Evolutionary conservation across 2,797 vertebrate species (phyloP), one percentile per base, ranked within the genome.

Genomic region (Dipus sagitta): DNA sequence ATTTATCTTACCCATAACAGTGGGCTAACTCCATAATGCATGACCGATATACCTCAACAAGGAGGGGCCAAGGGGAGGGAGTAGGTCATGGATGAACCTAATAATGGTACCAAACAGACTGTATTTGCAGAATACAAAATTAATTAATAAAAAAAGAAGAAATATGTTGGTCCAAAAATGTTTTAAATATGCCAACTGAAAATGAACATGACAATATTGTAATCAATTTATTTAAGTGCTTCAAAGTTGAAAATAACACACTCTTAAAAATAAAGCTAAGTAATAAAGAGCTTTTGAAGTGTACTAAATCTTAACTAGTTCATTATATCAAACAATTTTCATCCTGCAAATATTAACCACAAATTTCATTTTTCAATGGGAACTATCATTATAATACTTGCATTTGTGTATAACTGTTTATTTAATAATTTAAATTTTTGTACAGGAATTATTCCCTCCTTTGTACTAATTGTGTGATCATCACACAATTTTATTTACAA

Each of bases 111-210:
- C n/a, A n/a, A n/a, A n/a, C n/a, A n/a, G n/a, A n/a, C n/a, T n/a
- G n/a, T n/a, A n/a, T n/a, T n/a, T n/a, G n/a, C n/a, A n/a, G n/a
- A n/a, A n/a, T n/a, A n/a, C n/a, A n/a, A n/a, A n/a, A n/a, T n/a
- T n/a, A n/a, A n/a, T n/a, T n/a, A n/a, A n/a, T n/a, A n/a, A n/a
- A n/a, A n/a, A n/a, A n/a, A n/a, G n/a, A n/a, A n/a, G 32, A 85
- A 95, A 38, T 47, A 87, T 17, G 78, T 42, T 92, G 65, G 78
- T 74, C 23, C 47, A 88, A 95, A 74, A 62, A 93, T 32, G 4
- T 79, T 2, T 86, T 52, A 83, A 26, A 78, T 32, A n/a, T 88
- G 11, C 4, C n/a, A 94, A 67, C 78, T 89, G 6, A 92, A 83
- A 92, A 79, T 91, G 70, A 74, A 78, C 70, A 28, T 1, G 47